Conservation (phyloP, 1,140 invertebrate genomes). For the Drosophila tristis region DNA sequence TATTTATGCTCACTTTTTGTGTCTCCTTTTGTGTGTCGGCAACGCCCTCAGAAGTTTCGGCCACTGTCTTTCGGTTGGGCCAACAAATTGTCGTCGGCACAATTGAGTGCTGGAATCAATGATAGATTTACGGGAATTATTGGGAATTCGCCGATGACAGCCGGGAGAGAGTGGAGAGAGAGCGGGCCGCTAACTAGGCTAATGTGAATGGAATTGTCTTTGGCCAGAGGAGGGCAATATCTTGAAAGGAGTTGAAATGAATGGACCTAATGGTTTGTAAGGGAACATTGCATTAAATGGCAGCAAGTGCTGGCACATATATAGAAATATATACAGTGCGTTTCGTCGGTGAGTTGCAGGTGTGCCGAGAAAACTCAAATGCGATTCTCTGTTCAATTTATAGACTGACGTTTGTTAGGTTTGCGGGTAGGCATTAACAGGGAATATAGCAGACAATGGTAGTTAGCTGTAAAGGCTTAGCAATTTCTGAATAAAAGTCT, state of each 20-base stretch:
- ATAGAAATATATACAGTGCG: too few relatives aligned
- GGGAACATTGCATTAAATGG: background rate
- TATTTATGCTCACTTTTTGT: slow-evolving; percentile 35
- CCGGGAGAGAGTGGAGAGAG: too few relatives aligned
- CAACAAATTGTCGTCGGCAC: slow-evolving; percentile 40
- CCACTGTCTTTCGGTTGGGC: slow-evolving; percentile 14
- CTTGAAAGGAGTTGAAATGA: slow-evolving; percentile 2
- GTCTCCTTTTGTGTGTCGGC: slow-evolving; percentile 26
- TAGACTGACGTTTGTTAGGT: too few relatives aligned
- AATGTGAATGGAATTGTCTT: slow-evolving; percentile 44
- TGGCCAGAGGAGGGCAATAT: too few relatives aligned
- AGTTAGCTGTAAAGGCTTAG: too few relatives aligned
- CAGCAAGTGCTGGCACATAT: too few relatives aligned
- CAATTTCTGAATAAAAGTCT: too few relatives aligned
- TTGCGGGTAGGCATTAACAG: too few relatives aligned
- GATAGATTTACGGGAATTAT: slow-evolving; percentile 45
- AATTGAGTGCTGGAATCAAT: slow-evolving; percentile 17
- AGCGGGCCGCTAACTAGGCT: slow-evolving; percentile 31
- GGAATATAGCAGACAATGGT: too few relatives aligned
- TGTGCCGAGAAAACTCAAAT: too few relatives aligned
- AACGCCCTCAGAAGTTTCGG: slow-evolving; percentile 42
- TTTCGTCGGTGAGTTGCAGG: too few relatives aligned
- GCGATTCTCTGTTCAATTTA: too few relatives aligned
- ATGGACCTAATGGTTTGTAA: slow-evolving; percentile 18
- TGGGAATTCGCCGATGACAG: slow-evolving; percentile 42